Evolutionary conservation across 2,113 vertebrate species (phyloP), one percentile per base, ranked within the genome.

Genomic region (Origma solitaria): DNA sequence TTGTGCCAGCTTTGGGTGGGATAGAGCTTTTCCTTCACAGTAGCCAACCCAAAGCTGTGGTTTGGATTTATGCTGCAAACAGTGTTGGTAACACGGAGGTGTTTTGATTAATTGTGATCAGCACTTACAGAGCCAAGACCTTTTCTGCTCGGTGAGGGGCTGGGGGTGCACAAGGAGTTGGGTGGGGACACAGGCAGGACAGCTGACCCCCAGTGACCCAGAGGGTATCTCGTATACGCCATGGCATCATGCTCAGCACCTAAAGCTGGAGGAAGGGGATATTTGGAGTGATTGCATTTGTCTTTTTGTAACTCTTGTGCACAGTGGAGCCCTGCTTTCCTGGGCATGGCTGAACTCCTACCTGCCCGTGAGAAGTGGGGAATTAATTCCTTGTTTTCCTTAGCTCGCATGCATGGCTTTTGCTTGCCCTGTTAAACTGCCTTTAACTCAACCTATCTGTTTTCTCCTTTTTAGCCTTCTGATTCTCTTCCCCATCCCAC

Each of bases 201-300:
- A 66, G 7, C 23, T 82, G 53, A 30, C 2, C 3, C 13, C 61
- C n/a, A 24, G 13, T 47, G 45, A 35, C 45, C 53, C 28, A 31
- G 35, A 21, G 45, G 61, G 35, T 20, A 9, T 23, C 22, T 61
- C 8, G 2, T 5, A 5, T 4, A 3, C 6, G 10, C 2, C 3
- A 15, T 7, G n/a, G 6, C 53, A 25, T 10, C 24, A 2, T 45
- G 53, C 53, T 25, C 61, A 68, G n/a, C 54, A 27, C 3, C 1
- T 31, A 15, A 30, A 68, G 47, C 20, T 53, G n/a, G 38, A n/a
- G 11, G 51, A 6, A 28, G 19, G 11, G 28, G 17, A 60, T 25
- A 6, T 47, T 40, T 61, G 45, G 13, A 25, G 30, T 35, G 38
- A 7, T 47, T 11, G 20, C 6, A 40, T 53, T 61, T 60, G 7